Base-by-base conservation (phyloP, 2,888 invertebrate species). In the Diadromus collaris region DNA sequence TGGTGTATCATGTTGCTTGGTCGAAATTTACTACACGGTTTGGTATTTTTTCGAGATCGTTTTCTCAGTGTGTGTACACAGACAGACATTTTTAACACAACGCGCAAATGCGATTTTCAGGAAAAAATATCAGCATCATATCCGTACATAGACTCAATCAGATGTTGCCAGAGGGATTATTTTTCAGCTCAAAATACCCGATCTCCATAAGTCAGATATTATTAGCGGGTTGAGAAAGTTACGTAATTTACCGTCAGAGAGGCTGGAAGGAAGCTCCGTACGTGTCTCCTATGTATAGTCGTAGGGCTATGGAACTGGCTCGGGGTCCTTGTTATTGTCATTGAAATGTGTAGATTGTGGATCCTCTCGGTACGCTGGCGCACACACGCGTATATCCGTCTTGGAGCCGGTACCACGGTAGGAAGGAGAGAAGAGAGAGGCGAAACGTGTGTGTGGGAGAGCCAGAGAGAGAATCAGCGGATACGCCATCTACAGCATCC, bases 301-400 rank as follows among this genome's bases (percentile, higher is more conserved):
- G 21, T 34, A 44, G 48, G 44, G 58, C 54, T 21, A 38, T 70
- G 71, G 69, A 74, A 76, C 74, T 71, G 54, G 48, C 41, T 16
- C 54, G 54, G 61, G 76, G 65, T 79, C 76, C 82, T 80, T 77
- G 83, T 86, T 86, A 87, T 87, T 84, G 87, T 87, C 85, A 87
- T 86, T 85, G 86, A 86, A 86, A 86, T 86, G 81, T 81, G 75
- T 80, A 81, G 82, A 83, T 83, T 83, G 81, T 19, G 61, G 63
- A n/a, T 51, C 38, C 51, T 65, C 74, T 70, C 54, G n/a, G 48
- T 64, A 60, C 74, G 48, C 32, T 21, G 29, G 68, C 46, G 54
- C 72, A 46, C 61, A 46, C 61, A 75, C 60, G 71, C 71, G 64
- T 74, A 80, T 73, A 81, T 80, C 75, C 73, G 74, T 79, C 78